Evolutionary conservation across 2,797 vertebrate genomes (phyloP).

Genomic region (Eurystomus glaucurus): DNA sequence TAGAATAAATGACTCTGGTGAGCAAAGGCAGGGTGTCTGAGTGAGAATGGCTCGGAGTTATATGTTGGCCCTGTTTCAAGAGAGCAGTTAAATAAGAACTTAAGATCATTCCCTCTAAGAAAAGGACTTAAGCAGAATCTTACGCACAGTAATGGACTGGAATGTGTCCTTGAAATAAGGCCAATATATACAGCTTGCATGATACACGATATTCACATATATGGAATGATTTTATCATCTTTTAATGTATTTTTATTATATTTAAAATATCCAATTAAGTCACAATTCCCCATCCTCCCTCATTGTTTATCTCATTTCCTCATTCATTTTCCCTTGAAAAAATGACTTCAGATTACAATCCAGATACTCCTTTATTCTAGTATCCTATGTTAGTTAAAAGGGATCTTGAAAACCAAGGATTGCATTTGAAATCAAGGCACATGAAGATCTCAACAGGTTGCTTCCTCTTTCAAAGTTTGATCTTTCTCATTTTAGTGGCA

Average conservation of each 20-base stretch:
- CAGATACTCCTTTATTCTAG: not conserved
- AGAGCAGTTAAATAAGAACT: constrained; percentile 14
- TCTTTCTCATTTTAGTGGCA: constrained; percentile 7
- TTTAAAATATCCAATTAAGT: constrained; percentile 28
- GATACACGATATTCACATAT: constrained; percentile 22
- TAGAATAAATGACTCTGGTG: not conserved
- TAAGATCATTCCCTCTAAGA: constrained; percentile 11
- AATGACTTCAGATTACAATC: not conserved
- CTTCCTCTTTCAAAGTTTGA: constrained; percentile 21
- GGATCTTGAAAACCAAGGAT: not conserved
- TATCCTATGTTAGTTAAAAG: not conserved
- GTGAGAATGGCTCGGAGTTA: not conserved
- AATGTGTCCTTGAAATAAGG: constrained; percentile 13
- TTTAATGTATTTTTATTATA: constrained; percentile 45
- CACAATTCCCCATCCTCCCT: not conserved
- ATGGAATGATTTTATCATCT: not conserved
- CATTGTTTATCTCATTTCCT: not conserved
- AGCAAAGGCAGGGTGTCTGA: not conserved
- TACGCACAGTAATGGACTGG: not conserved
- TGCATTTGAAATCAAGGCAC: not conserved
- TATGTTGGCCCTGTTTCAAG: not conserved
- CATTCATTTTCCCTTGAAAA: not conserved
- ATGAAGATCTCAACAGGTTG: not conserved
- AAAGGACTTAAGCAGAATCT: constrained; percentile 39
- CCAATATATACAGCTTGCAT: not conserved